Conservation (phyloP, 2,797 vertebrate species). For the Scomberomorus guttatus region DNA sequence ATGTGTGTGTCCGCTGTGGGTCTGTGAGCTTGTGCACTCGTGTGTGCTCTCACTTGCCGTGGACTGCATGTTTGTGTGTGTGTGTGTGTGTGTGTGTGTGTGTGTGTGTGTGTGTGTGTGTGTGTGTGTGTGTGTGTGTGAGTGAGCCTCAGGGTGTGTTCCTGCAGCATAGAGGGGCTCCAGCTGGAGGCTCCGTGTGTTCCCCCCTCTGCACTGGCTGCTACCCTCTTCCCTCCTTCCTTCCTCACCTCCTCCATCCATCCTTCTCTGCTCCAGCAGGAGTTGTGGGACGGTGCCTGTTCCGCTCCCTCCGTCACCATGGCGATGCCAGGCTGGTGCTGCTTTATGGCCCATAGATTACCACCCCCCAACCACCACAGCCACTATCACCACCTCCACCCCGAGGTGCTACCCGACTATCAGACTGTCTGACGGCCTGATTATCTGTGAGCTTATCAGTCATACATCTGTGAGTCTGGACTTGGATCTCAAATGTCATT, state of each 20-base stretch:
- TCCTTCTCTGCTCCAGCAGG: constrained; percentile 10
- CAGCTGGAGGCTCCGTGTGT: constrained; percentile 66
- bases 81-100: constrained; percentile 18
- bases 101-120: constrained; percentile 8
- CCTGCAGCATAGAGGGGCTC: constrained; percentile 65
- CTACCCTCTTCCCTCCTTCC: background rate
- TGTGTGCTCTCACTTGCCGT: constrained; percentile 40
- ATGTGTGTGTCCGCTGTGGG: constrained; percentile 6
- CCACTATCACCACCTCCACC: constrained; percentile 19
- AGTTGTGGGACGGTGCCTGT: constrained; percentile 51
- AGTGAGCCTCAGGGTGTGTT: constrained; percentile 48
- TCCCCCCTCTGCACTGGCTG: constrained; percentile 36
- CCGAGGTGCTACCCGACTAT: constrained; percentile 15
- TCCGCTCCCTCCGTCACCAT: constrained; percentile 65
- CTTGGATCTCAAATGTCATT: too few species aligned
- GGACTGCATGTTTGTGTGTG: constrained; percentile 14
- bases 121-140: constrained; percentile 32
- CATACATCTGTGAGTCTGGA: background rate
- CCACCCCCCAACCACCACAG: constrained; percentile 25
- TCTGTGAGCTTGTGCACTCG: constrained; percentile 9
- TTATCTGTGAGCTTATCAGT: background rate
- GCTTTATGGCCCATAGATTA: constrained; percentile 63
- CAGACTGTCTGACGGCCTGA: constrained; percentile 6
- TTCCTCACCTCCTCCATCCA: background rate
- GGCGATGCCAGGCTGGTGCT: constrained; percentile 57